Evolutionary conservation across 1,140 invertebrate genomes (phyloP).

Genomic region (Pogonognathellus flavescens): DNA sequence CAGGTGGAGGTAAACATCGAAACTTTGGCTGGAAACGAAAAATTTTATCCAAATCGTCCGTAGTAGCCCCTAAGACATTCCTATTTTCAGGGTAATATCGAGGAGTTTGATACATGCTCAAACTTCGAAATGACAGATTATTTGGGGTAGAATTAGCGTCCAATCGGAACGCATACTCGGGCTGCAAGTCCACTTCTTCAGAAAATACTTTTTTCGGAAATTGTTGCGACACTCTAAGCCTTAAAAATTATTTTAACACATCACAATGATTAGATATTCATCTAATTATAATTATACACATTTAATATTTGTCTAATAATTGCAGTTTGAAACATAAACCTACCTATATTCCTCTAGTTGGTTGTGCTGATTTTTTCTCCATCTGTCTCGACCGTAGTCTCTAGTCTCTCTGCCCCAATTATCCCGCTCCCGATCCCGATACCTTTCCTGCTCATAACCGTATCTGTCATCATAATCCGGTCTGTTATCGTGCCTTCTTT

Average conservation of each 20-base stretch:
- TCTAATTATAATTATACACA: too few species aligned
- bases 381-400: neutral
- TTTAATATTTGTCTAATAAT: too few species aligned
- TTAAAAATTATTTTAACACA: neutral
- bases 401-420: slow-evolving; percentile 5
- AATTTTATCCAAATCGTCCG: slow-evolving; percentile 49
- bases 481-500: neutral
- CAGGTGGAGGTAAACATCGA: slow-evolving; percentile 35
- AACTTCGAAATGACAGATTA: slow-evolving; percentile 5
- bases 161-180: slow-evolving; percentile 61
- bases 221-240: slow-evolving; percentile 37
- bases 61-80: slow-evolving; percentile 40
- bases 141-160: slow-evolving; percentile 40
- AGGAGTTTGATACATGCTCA: slow-evolving; percentile 24
- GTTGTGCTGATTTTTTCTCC: slow-evolving; percentile 37
- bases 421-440: neutral
- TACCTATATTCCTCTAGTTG: slow-evolving; percentile 44
- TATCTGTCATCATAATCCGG: neutral
- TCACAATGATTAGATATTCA: neutral
- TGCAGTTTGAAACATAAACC: too few species aligned
- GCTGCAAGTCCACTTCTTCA: slow-evolving; percentile 57
- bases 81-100: slow-evolving; percentile 13
- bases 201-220: slow-evolving; percentile 60
- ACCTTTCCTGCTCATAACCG: neutral
- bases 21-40: slow-evolving; percentile 6